phyloP scores from a whole-genome alignment of 1,140 invertebrate genomes.

The Heliconius congener region DNA sequence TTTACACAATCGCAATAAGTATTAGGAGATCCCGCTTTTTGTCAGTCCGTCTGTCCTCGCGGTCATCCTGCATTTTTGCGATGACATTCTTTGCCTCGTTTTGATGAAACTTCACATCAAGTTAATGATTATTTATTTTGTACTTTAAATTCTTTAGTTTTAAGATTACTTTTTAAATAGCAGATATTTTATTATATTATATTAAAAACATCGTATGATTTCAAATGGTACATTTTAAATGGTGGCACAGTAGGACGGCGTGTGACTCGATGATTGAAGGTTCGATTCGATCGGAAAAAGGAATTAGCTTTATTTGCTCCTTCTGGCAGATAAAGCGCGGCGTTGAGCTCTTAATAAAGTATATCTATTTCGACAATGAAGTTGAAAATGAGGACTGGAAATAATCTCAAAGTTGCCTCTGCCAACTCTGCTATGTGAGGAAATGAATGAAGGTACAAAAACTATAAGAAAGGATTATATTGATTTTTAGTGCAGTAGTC shows the following conservation, averaged over 20 bases:
- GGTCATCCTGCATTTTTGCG: constrained; percentile 51
- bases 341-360: too few relatives aligned
- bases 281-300: too few relatives aligned
- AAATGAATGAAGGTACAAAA: too few relatives aligned
- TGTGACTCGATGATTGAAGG: too few relatives aligned
- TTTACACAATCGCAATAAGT: constrained; percentile 73
- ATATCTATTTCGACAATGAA: too few relatives aligned
- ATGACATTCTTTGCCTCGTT: constrained; percentile 66
- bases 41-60: constrained; percentile 52
- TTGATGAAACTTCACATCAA: constrained; percentile 55
- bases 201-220: neutral
- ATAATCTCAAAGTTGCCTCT: too few relatives aligned
- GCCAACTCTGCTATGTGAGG: too few relatives aligned
- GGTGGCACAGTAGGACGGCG: too few relatives aligned
- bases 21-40: constrained; percentile 72
- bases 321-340: too few relatives aligned
- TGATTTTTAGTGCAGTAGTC: neutral
- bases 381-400: too few relatives aligned
- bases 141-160: constrained; percentile 27
- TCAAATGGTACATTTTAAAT: neutral
- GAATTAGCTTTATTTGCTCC: too few relatives aligned
- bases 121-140: constrained; percentile 12
- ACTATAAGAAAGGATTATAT: neutral
- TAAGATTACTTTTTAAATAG: constrained; percentile 31
- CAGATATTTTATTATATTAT: neutral